Evolutionary conservation across 2,797 vertebrate genomes (phyloP).

Genomic region (Merluccius polli): DNA sequence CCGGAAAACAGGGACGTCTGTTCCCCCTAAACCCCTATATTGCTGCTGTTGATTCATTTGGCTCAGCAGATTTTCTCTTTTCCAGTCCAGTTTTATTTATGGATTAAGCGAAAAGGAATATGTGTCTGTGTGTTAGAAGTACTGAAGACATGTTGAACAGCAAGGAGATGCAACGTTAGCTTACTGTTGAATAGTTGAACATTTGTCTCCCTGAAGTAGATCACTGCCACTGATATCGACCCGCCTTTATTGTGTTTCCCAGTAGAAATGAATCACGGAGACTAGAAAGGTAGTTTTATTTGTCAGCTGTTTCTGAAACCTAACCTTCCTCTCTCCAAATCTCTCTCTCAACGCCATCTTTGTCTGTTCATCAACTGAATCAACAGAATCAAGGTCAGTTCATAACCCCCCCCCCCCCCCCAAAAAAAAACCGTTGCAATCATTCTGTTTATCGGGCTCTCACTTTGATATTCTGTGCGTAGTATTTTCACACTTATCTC

Average conservation of each 20-base stretch:
- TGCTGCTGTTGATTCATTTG: neutral
- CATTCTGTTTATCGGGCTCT: too few relatives aligned
- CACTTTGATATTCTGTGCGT: too few relatives aligned
- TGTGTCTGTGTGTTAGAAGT: neutral
- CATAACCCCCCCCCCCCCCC: too few relatives aligned
- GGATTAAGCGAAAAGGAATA: neutral
- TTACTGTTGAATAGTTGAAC: neutral
- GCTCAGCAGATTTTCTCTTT: neutral
- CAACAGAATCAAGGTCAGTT: neutral
- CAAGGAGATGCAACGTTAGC: neutral
- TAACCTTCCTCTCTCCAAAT: neutral
- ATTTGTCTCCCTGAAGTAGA: neutral
- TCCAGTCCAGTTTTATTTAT: neutral
- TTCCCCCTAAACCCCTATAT: neutral
- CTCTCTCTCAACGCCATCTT: neutral
- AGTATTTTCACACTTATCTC: too few relatives aligned
- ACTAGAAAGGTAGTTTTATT: neutral
- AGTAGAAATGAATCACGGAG: neutral
- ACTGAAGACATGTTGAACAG: neutral
- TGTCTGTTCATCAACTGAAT: slow-evolving; percentile 1
- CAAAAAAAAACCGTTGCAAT: too few relatives aligned
- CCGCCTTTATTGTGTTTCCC: neutral
- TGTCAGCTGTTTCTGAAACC: neutral
- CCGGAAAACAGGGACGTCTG: too few relatives aligned
- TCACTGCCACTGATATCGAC: neutral